phyloP scores from a whole-genome alignment of 2,888 invertebrate genomes.

The Hylaea fasciaria region DNA sequence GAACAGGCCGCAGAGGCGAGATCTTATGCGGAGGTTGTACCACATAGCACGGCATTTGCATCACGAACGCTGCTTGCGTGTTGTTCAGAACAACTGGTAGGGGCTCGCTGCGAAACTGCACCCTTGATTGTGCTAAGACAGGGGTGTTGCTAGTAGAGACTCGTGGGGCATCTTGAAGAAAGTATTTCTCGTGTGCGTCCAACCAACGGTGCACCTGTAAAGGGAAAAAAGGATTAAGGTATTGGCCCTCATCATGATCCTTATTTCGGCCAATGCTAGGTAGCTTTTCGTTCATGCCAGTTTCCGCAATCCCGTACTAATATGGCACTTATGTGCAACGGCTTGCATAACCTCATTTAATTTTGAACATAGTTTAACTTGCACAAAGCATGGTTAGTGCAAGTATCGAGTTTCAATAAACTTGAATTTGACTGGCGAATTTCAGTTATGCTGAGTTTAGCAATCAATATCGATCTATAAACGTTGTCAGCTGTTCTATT shows the following conservation, averaged over 20 bases:
- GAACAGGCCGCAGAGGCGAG: slow-evolving; percentile 5
- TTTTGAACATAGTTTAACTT: no score
- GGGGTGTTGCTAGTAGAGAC: background rate
- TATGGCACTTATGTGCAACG: no score
- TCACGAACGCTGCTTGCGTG: background rate
- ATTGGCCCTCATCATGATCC: slow-evolving; percentile 6
- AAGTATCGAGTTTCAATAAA: no score
- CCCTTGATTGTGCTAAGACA: background rate
- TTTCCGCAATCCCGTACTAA: no score
- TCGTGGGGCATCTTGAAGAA: background rate
- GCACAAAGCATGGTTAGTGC: no score
- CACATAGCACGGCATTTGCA: background rate
- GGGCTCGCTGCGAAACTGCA: background rate
- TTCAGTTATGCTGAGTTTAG: no score
- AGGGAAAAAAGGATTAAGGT: background rate
- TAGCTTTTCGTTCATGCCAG: no score
- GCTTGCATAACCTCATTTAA: no score
- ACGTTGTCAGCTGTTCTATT: no score
- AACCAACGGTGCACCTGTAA: slow-evolving; percentile 19
- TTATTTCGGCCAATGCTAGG: no score
- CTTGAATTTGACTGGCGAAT: no score
- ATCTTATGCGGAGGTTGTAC: slow-evolving; percentile 7
- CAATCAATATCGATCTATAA: no score
- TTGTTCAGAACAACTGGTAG: slow-evolving; percentile 8
- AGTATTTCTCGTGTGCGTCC: slow-evolving; percentile 18